Evolutionary conservation across 1,140 invertebrate species (phyloP), one percentile per base, ranked within the genome.

Genomic region (Drosophila navojoa): DNA sequence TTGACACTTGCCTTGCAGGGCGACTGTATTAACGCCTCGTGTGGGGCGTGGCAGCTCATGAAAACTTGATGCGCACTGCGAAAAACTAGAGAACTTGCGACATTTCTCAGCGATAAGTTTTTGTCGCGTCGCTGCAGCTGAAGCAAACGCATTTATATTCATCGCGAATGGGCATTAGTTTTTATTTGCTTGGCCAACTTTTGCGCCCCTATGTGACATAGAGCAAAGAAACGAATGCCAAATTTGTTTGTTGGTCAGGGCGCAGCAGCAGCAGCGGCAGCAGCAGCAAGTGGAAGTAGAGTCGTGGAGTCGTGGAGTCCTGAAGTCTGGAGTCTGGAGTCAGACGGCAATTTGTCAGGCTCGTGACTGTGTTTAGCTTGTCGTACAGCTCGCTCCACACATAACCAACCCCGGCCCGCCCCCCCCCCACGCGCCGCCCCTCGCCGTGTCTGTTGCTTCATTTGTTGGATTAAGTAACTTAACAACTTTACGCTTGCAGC

Each of bases 381-480:
- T 69, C 62, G 40, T 15, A 52, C 19, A 15, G 42, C 55, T 63
- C 45, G 52, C 44, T 15, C 6, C 16, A 47, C 44, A 15, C 76
- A 67, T 7, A 19, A 19, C 19, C 19, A 19, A 19, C 19, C 19
- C 19, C 2, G 7, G 25, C 19, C 32, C 25, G 16, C 19, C 38
- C 67, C 4, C 35, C 35, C 19, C 9, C 53, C 0, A 13, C 22
- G 0, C 15, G 1, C 16, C 11, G 5, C 11, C 10, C 16, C 22
- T 11, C 4, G 4, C n/a, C 19, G 52, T 22, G 16, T 57, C 27
- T 52, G 63, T 40, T 59, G 84, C 85, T 89, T 89, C 84, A 89
- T 89, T 89, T 89, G 84, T 90, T 89, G 80, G 85, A 85, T 89
- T 90, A 89, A 89, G 84, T 89, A 90, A 89, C 84, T 89, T 89